phyloP scores from a whole-genome alignment of 2,888 invertebrate species.

The Tachina fera region DNA sequence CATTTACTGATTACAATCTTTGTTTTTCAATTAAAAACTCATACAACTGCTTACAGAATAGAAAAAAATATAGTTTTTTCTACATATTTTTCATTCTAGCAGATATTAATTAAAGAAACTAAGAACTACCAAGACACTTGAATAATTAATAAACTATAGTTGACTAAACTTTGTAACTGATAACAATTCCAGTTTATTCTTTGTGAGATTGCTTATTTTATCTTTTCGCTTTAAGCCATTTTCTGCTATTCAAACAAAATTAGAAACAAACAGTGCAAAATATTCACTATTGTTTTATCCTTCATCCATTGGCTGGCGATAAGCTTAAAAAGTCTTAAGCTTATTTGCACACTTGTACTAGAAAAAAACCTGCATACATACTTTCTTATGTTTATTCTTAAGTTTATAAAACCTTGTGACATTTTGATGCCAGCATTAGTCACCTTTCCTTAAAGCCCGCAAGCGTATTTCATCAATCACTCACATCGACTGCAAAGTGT shows the following conservation, averaged over 20 bases:
- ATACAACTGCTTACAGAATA: too few species aligned
- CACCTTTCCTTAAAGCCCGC: constrained; percentile 62
- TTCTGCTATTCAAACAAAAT: background rate
- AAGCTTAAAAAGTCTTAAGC: constrained; percentile 59
- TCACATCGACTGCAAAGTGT: constrained; percentile 69
- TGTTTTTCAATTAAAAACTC: too few species aligned
- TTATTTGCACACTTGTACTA: constrained; percentile 35
- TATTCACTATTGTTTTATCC: constrained; percentile 15
- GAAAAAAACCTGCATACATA: constrained; percentile 19
- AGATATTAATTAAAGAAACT: constrained; percentile 54
- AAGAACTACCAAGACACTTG: constrained; percentile 46
- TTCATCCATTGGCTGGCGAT: constrained; percentile 7
- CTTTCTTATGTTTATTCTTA: background rate
- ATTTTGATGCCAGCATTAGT: constrained; percentile 58
- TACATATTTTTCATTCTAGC: background rate
- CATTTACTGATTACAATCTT: too few species aligned
- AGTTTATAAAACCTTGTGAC: constrained; percentile 37
- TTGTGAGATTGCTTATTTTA: constrained; percentile 12
- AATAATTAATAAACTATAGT: constrained; percentile 37
- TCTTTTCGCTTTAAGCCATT: background rate
- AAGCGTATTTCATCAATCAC: constrained; percentile 76
- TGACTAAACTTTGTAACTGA: constrained; percentile 35
- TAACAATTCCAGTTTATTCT: background rate
- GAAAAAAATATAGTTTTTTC: background rate
- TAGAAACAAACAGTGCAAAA: constrained; percentile 9